These are phyloP conservation scores for Pangasius macronema DNA, from an alignment of 2,797 vertebrate genomes.

Conservation along the genomic window DNA sequence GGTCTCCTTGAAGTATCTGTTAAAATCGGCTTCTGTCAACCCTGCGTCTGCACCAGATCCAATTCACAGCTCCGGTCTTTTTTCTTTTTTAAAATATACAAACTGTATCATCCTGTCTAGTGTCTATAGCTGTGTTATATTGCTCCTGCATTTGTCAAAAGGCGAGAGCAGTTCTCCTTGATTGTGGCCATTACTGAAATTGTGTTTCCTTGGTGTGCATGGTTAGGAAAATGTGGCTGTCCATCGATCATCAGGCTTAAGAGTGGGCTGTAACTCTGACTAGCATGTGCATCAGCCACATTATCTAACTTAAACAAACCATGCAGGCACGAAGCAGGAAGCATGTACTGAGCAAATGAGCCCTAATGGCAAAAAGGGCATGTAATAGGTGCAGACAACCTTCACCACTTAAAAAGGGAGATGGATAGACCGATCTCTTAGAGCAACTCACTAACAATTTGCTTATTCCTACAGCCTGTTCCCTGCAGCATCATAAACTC, in stretches of 20 bases:
- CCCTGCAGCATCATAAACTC: not conserved
- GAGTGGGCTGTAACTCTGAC: slow-evolving; percentile 52
- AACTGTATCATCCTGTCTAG: slow-evolving; percentile 40
- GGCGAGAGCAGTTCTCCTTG: slow-evolving; percentile 59
- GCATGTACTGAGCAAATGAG: slow-evolving; percentile 56
- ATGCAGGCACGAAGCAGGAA: slow-evolving; percentile 49
- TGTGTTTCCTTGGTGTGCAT: slow-evolving; percentile 58
- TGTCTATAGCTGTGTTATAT: slow-evolving; percentile 38
- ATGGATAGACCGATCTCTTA: slow-evolving; percentile 23
- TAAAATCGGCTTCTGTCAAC: slow-evolving; percentile 81
- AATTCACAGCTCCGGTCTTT: slow-evolving; percentile 57
- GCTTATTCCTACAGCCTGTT: not conserved
- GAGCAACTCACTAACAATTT: slow-evolving; percentile 5
- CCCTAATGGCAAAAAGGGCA: slow-evolving; percentile 64
- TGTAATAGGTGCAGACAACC: slow-evolving; percentile 59
- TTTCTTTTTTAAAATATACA: slow-evolving; percentile 35
- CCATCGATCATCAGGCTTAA: slow-evolving; percentile 67
- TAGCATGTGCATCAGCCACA: slow-evolving; percentile 60
- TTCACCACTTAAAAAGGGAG: slow-evolving; percentile 52
- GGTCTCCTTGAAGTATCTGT: slow-evolving; percentile 85
- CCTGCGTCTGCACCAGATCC: slow-evolving; percentile 68
- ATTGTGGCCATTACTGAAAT: slow-evolving; percentile 68
- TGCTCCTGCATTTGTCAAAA: slow-evolving; percentile 57
- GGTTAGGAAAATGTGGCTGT: slow-evolving; percentile 65
- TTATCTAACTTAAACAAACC: slow-evolving; percentile 73